Conservation (phyloP, 1,140 invertebrate species). For the Drosophila tristis region DNA sequence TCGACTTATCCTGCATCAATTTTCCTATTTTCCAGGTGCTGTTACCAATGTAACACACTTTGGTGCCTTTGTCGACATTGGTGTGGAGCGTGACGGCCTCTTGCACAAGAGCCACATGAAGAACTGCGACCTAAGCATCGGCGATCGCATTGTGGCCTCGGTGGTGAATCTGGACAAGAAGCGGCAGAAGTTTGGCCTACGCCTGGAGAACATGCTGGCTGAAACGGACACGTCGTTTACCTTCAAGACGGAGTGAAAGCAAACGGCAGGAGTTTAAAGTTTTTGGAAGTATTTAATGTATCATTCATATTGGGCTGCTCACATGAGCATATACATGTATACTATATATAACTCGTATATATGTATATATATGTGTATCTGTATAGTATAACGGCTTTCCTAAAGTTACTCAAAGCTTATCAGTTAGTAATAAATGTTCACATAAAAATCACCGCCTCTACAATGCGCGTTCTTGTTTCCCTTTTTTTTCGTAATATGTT, state of each 20-base stretch:
- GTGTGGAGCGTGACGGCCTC: constrained; percentile 90
- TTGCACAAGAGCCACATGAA: constrained; percentile 89
- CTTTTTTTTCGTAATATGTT: constrained; percentile 17
- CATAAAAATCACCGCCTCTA: constrained; percentile 50
- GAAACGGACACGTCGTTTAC: constrained; percentile 76
- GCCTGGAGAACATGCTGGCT: constrained; percentile 65
- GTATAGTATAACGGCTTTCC: constrained; percentile 55
- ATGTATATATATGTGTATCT: constrained; percentile 47
- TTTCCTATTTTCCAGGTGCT: constrained; percentile 84
- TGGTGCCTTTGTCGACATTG: constrained; percentile 95
- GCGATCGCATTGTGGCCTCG: constrained; percentile 88
- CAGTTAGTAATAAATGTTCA: constrained; percentile 62
- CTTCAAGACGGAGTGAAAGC: constrained; percentile 58
- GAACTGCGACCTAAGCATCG: constrained; percentile 87
- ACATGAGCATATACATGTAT: constrained; percentile 56
- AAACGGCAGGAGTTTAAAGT: constrained; percentile 17
- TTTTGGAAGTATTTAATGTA: constrained; percentile 72
- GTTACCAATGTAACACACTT: constrained; percentile 94
- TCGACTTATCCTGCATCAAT: not conserved
- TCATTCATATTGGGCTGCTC: constrained; percentile 52
- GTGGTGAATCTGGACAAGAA: constrained; percentile 86
- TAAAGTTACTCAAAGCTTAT: constrained; percentile 62
- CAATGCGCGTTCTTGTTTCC: constrained; percentile 35
- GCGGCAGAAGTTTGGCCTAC: constrained; percentile 85
- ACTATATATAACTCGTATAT: constrained; percentile 54